A percentile compares a stretch with the other conserved stretches of the same genome.
Conservation (phyloP, 64 coral and sea anemone genomes). For the Catalaphyllia jardinei region DNA sequence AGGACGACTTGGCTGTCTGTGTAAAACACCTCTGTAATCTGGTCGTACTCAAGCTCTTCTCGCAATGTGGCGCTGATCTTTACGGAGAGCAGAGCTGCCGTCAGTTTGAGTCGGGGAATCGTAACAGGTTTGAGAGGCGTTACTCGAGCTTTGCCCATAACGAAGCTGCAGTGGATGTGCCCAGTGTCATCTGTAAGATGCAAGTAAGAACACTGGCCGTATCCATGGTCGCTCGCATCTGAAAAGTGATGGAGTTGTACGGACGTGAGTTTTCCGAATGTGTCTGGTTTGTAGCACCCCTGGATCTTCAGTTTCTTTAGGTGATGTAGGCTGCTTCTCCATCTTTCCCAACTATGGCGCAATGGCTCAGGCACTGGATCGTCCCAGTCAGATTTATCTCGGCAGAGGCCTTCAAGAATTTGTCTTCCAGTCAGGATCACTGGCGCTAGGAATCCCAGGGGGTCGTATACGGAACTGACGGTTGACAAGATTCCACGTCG, state of each 20-base stretch:
- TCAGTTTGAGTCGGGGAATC: slow-evolving; percentile 16
- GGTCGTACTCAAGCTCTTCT: slow-evolving; percentile 26
- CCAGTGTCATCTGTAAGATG: not conserved
- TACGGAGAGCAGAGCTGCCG: slow-evolving; percentile 27
- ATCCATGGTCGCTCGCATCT: slow-evolving; percentile 33
- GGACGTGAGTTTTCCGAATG: not conserved
- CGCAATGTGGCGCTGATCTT: not conserved
- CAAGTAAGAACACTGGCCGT: slow-evolving; percentile 44
- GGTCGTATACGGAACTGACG: slow-evolving; percentile 8
- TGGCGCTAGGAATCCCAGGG: slow-evolving; percentile 24
- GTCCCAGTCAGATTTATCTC: slow-evolving; percentile 32
- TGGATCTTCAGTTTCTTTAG: slow-evolving; percentile 11
- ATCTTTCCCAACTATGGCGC: slow-evolving; percentile 2
- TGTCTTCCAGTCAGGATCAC: slow-evolving; percentile 21
- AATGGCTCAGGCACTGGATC: slow-evolving; percentile 15
- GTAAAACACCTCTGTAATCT: slow-evolving; percentile 17
- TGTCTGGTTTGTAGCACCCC: slow-evolving; percentile 35
- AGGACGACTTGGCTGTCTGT: slow-evolving; percentile 45
- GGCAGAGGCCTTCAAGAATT: slow-evolving; percentile 12
- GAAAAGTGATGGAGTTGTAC: slow-evolving; percentile 38
- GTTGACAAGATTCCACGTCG: slow-evolving; percentile 19
- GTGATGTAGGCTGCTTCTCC: not conserved
- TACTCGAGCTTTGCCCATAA: slow-evolving; percentile 22
- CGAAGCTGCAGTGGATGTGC: slow-evolving; percentile 42
- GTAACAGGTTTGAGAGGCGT: slow-evolving; percentile 22